A percentile compares a stretch with the other conserved stretches of the same genome.
These are phyloP conservation scores for Podabrus alpinus DNA, from an alignment of 2,888 invertebrate genomes.

Conservation along the genomic window DNA sequence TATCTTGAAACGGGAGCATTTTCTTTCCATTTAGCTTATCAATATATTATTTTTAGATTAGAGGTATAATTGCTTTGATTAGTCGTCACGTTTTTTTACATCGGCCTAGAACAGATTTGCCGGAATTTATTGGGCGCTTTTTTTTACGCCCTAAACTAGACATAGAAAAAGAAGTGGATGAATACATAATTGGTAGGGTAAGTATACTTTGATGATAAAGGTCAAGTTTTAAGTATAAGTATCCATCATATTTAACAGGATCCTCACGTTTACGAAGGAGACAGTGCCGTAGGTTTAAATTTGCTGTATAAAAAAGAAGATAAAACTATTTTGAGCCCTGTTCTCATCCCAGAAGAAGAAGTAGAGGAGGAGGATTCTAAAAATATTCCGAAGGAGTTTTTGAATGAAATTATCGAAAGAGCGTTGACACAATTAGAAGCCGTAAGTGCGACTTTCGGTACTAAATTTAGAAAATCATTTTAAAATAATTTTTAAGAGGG, in stretches of 20 bases:
- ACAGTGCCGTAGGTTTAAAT: slow-evolving; percentile 18
- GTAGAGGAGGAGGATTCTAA: background rate
- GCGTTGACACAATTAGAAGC: background rate
- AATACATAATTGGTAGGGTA: slow-evolving; percentile 34
- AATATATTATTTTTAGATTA: slow-evolving; percentile 36
- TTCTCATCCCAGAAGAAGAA: background rate
- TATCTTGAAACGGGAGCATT: background rate
- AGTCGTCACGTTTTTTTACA: slow-evolving; percentile 38
- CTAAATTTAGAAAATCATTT: background rate
- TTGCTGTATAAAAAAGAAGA: slow-evolving; percentile 5
- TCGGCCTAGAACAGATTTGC: slow-evolving; percentile 41
- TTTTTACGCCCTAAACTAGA: slow-evolving; percentile 38
- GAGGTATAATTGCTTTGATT: slow-evolving; percentile 43
- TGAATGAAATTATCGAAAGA: slow-evolving; percentile 11
- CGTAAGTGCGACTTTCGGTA: background rate
- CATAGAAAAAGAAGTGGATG: slow-evolving; percentile 39
- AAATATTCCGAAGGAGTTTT: slow-evolving; percentile 1
- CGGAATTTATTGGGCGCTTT: slow-evolving; percentile 40
- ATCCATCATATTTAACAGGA: slow-evolving; percentile 4
- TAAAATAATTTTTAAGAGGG: background rate
- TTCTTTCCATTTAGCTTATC: background rate
- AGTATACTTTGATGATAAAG: background rate
- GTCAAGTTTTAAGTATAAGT: background rate
- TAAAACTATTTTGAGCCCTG: background rate
- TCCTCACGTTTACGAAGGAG: slow-evolving; percentile 17